Base-by-base conservation (phyloP, 2,888 invertebrate species). In the Notodonta ziczac region DNA sequence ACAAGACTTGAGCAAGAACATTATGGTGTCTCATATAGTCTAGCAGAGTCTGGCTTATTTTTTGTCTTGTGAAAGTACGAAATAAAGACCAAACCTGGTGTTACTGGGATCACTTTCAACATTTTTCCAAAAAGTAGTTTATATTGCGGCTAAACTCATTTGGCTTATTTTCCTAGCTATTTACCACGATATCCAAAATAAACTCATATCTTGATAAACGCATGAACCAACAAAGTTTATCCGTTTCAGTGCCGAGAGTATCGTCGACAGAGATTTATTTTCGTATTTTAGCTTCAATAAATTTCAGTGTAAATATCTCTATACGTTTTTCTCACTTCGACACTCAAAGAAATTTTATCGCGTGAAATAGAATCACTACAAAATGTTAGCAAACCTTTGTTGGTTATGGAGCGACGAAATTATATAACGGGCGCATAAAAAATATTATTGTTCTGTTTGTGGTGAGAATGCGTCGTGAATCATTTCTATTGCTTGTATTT, bases 401-500 rank as follows among this genome's bases (percentile, higher is more conserved):
- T 63, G 59, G 59, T 54, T 58, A 65, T 40, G 24, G 51, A 58
- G 44, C 72, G 57, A 70, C 72, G 66, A 67, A 72, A 72, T 64
- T 66, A 62, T 70, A 66, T 73, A 66, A 74, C 72, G 60, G 61
- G 60, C 52, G 39, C 59, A 66, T 70, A 74, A 72, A 66, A 55
- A 72, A 68, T 70, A 70, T 74, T 74, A 68, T 66, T 68, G 66
- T 61, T 74, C 53, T 58, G 63, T 55, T 62, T 60, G 62, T 61
- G 57, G 58, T 69, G 56, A 64, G 67, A 69, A 72, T 66, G 52
- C 58, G 39, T 51, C 59, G 57, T 70, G 66, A 66, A 68, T 72
- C 66, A 74, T 74, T 65, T 67, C 56, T 68, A 68, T 74, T 72
- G 70, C 68, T 69, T 48, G 57, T 56, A 24, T 62, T 72, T 66